Evolutionary conservation across 2,797 vertebrate species (phyloP), one percentile per base, ranked within the genome.

Genomic region (Sebastes alutus): DNA sequence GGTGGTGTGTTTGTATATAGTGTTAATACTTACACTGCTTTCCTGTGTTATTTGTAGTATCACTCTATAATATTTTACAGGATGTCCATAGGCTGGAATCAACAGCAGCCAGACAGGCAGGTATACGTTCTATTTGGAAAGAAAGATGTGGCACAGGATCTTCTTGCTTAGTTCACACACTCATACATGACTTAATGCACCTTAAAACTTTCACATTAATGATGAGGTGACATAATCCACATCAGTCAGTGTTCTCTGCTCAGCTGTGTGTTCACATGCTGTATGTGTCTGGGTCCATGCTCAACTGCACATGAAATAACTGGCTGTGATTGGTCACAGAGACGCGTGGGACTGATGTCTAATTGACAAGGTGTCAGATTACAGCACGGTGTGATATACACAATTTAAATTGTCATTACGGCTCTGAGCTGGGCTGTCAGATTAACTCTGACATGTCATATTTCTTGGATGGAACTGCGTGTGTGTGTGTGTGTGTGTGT

Each of bases 291-390:
- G 11, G 9, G 11, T 65, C 30, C 18, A 20, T 74, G 38, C 42
- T 68, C 72, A 62, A 18, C 29, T 62, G 38, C 58, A 35, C 56
- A 80, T 80, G 56, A 59, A 71, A 77, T 75, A 25, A 55, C 46
- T 29, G 30, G 32, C 54, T 10, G 7, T 46, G 79, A 75, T 76
- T 73, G 60, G 68, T 79, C 46, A 52, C 54, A 49, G 42, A 29
- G 64, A 75, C 63, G 68, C 42, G 75, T 81, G 35, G 38, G 46
- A 22, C 42, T 83, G 84, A 89, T 83, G 78, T 80, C 80, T 89
- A 88, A 92, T 90, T 89, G 83, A 92, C 90, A 89, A 82, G 83
- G 73, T 90, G 91, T 89, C 87, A 81, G 77, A 80, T 81, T 90
- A 85, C 75, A 67, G 72, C 81, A 32, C 46, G 71, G 80, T 73